Conservation (phyloP, 2,888 invertebrate genomes). For the Apamea epomidion region DNA sequence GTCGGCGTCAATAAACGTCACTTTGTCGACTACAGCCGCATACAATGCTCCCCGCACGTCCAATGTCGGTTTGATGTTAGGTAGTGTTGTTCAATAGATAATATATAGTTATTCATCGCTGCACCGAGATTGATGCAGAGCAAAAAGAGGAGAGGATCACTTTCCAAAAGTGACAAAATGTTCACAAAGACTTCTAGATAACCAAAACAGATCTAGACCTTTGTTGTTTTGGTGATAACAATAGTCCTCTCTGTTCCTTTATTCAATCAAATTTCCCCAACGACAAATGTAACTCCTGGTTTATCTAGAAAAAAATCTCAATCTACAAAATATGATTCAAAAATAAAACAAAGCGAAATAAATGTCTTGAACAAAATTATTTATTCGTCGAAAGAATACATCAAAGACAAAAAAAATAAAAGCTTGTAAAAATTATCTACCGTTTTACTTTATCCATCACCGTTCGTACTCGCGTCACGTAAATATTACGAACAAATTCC, state of each 20-base stretch:
- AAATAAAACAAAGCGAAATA: constrained; percentile 23
- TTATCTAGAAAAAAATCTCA: constrained; percentile 15
- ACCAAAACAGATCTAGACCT: not conserved
- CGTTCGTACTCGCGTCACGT: constrained; percentile 56
- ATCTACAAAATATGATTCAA: constrained; percentile 6
- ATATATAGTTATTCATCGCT: not conserved
- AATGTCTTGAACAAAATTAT: constrained; percentile 47
- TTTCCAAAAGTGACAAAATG: not conserved
- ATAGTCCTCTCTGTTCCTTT: not conserved
- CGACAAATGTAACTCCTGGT: not conserved
- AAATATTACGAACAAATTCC: constrained; percentile 57
- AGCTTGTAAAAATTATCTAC: constrained; percentile 58
- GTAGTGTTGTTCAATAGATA: constrained; percentile 22
- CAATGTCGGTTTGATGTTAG: constrained; percentile 4
- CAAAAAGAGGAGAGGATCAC: not conserved
- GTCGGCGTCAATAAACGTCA: constrained; percentile 69
- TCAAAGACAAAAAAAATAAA: constrained; percentile 55
- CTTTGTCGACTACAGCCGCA: constrained; percentile 55
- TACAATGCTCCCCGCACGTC: constrained; percentile 35
- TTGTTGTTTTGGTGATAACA: not conserved
- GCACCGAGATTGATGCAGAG: not conserved
- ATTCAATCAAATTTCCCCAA: constrained; percentile 2
- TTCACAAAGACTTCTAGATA: not conserved
- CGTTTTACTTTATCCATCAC: constrained; percentile 57
- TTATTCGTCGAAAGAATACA: constrained; percentile 38